Conservation (phyloP, 2,888 invertebrate species). For the Rugalucina vietnamica region DNA sequence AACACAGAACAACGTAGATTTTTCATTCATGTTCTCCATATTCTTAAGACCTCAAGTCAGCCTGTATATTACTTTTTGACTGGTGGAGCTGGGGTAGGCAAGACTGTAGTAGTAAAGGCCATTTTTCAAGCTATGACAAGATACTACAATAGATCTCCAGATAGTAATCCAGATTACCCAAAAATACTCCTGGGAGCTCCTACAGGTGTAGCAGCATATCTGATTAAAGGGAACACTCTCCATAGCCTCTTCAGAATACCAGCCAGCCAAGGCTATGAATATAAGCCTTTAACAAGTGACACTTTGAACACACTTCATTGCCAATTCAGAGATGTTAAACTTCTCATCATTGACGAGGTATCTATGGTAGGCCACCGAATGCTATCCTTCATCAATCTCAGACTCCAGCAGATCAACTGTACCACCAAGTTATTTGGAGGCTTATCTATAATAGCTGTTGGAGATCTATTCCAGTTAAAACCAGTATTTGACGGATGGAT, state of each 20-base stretch:
- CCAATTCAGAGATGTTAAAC: constrained; percentile 35
- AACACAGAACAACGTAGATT: neutral
- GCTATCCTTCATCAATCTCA: constrained; percentile 55
- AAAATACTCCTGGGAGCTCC: constrained; percentile 59
- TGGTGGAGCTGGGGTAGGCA: constrained; percentile 65
- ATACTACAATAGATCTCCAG: constrained; percentile 27
- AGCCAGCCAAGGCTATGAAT: constrained; percentile 45
- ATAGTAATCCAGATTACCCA: constrained; percentile 42
- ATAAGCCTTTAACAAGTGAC: constrained; percentile 54
- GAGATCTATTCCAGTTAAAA: constrained; percentile 58
- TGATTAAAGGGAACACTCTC: constrained; percentile 52
- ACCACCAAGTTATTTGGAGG: constrained; percentile 53
- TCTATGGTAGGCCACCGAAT: constrained; percentile 65
- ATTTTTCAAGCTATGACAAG: constrained; percentile 42
- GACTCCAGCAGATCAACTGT: constrained; percentile 59
- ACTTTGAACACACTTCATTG: constrained; percentile 48
- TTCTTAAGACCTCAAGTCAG: neutral
- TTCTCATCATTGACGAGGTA: constrained; percentile 66
- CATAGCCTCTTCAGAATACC: constrained; percentile 59
- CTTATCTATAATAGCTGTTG: constrained; percentile 56
- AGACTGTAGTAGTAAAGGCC: constrained; percentile 42
- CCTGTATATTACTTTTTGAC: constrained; percentile 51
- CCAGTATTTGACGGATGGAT: constrained; percentile 63
- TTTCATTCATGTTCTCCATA: neutral
- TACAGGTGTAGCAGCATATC: constrained; percentile 61